Evolutionary conservation across 2,797 vertebrate species (phyloP), one percentile per base, ranked within the genome.

Genomic region (Chaenodraco wilsoni): DNA sequence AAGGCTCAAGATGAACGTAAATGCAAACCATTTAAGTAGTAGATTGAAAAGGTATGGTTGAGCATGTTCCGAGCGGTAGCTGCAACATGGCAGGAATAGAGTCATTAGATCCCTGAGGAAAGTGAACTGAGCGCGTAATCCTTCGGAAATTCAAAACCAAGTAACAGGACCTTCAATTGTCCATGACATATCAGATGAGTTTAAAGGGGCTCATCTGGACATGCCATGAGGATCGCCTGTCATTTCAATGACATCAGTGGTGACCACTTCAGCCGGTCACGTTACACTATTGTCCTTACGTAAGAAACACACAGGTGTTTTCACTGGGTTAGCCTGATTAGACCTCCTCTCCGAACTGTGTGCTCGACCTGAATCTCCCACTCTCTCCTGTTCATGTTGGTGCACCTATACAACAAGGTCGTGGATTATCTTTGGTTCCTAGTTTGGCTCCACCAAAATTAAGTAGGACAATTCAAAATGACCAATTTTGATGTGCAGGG

Each of bases 61-160:
- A 44, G 11, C 16, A 19, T 31, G 48, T 48, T 44, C 7, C 3
- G 44, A 31, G 78, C 56, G 66, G 75, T 56, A 72, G 65, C 71
- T 64, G 52, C 71, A 62, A 59, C 54, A 69, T 33, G 17, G 15
- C 43, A 55, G 67, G 65, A 69, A 82, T 65, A 46, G 13, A 45
- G 57, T 56, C 44, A 80, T 76, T 60, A 54, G 43, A 83, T 72
- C 61, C 57, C 27, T 41, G 33, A 55, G 52, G 61, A 44, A 77
- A 49, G 55, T 19, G 58, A 72, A 56, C 10, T 48, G 49, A 69
- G 80, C 65, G 48, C 62, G 48, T 71, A 67, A 83, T 79, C 72
- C 49, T 54, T 55, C 57, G 50, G 77, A 75, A 82, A 86, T 40
- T 49, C n/a, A 58, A 84, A 82, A 44, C 69, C 64, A 56, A 49